Evolutionary conservation across 2,797 vertebrate species (phyloP).

Genomic region (Molossus alvarezi): DNA sequence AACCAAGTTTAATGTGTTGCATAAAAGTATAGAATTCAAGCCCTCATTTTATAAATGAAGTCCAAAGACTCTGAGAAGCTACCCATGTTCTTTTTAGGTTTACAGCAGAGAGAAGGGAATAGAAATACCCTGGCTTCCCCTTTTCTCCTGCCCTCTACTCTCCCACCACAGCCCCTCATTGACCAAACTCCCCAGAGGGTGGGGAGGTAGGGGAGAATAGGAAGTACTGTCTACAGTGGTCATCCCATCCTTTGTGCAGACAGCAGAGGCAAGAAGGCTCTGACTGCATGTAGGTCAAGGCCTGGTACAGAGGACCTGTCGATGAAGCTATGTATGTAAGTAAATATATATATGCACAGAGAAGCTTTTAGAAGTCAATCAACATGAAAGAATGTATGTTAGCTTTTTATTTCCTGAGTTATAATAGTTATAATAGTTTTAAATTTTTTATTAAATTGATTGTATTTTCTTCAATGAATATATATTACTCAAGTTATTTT

Average conservation of each 20-base stretch:
- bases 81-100: neutral
- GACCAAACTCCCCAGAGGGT: neutral
- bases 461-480: neutral
- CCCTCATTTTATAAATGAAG: neutral
- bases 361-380: neutral
- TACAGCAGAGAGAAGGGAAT: neutral
- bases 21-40: slow-evolving; percentile 17
- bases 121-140: neutral
- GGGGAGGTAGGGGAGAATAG: neutral
- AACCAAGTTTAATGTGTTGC: neutral
- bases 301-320: neutral
- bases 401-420: neutral
- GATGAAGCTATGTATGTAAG: neutral
- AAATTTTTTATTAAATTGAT: neutral
- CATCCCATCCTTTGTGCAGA: neutral
- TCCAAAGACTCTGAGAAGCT: neutral
- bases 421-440: neutral
- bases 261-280: neutral
- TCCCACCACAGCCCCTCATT: neutral
- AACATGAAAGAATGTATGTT: neutral
- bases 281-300: neutral
- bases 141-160: neutral
- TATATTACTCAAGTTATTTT: neutral
- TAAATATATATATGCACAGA: neutral
- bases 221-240: neutral